Evolutionary conservation across 1,140 invertebrate species (phyloP), one percentile per base, ranked within the genome.

Genomic region (Sitodiplosis mosellana): DNA sequence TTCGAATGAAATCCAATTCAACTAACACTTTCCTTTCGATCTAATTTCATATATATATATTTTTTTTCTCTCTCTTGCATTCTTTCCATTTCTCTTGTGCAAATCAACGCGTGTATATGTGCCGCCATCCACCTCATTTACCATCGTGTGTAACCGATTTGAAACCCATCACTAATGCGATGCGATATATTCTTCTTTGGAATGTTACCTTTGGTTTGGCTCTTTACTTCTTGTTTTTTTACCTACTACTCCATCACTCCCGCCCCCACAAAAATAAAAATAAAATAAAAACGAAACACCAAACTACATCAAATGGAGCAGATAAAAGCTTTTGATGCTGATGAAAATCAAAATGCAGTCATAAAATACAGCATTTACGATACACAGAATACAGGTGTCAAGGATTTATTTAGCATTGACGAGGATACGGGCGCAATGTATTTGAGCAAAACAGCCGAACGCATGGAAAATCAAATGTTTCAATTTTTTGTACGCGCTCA

Each of bases 401-500:
- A 71, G 46, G 70, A 78, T 14, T 56, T 80, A 12, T 78, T 87
- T 58, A 68, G 70, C 20, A 73, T 87, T 2, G 77, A 85, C 54
- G 63, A 72, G 27, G 69, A 71, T 40, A 79, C 74, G n/a, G 84
- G 84, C 8, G 72, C 76, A 44, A 66, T 89, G 14, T 74, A 70
- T 47, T 60, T 84, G 33, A 64, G 70, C 18, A 73, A 76, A 54
- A 70, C 69, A 55, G 72, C 73, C 5, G 59, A 72, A 27, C 59
- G 65, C 2, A 73, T 71, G 64, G 76, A 76, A 70, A 69, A 66
- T 54, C 74, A 86, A 67, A 71, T 82, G 11, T 83, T 86, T 60
- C 87, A 92, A 68, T 81, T 93, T 56, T 94, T 93, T 68, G 78
- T 94, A 21, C 75, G 84, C 46, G 90, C 86, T 5, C 75, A 74